Evolutionary conservation across 2,113 vertebrate genomes (phyloP).

Genomic region (Tonatia bakeri): DNA sequence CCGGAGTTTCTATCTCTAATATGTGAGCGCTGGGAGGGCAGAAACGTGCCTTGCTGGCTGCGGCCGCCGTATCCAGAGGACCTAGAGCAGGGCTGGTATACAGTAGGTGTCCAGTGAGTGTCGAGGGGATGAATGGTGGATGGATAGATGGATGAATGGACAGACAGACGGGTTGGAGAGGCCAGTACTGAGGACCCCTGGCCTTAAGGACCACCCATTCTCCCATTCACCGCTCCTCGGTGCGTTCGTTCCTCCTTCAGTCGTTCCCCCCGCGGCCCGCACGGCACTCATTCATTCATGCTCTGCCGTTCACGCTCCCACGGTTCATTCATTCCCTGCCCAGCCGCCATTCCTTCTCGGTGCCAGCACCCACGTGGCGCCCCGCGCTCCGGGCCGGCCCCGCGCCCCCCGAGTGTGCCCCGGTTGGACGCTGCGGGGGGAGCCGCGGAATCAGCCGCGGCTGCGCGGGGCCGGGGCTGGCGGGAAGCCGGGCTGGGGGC

Average conservation of each 20-base stretch:
- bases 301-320: constrained; percentile 25
- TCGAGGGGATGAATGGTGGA: accelerated
- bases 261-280: not conserved
- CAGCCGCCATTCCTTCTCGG: not conserved
- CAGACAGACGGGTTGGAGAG: not conserved
- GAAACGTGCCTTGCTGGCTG: too few species aligned
- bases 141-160: accelerated
- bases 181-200: not conserved
- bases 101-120: not conserved
- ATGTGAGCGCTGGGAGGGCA: not conserved
- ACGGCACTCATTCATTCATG: constrained; percentile 40
- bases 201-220: not conserved
- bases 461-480: constrained; percentile 72
- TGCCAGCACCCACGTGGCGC: not conserved
- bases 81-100: not conserved
- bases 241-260: constrained; percentile 1
- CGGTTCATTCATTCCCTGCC: constrained; percentile 53
- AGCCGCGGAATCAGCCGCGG: constrained; percentile 59
- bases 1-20: not conserved
- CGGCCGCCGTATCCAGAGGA: not conserved
- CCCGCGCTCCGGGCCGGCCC: not conserved
- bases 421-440: constrained; percentile 27
- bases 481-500: constrained; percentile 72
- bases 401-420: constrained; percentile 51
- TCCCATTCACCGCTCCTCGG: accelerated